Evolutionary conservation across 2,797 vertebrate species (phyloP), one percentile per base, ranked within the genome.

Genomic region (Enteromius argenteus): DNA sequence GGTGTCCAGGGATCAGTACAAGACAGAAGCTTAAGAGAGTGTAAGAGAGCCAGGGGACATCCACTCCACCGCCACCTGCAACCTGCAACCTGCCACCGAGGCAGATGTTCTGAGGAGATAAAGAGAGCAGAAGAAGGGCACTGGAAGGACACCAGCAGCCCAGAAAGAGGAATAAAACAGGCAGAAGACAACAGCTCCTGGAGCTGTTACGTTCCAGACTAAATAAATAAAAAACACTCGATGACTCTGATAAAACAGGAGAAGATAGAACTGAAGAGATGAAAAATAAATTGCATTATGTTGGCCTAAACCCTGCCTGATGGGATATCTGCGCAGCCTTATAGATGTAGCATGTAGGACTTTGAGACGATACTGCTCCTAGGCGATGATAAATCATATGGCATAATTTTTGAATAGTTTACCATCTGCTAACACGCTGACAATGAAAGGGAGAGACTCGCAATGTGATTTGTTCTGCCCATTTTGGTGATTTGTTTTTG

Each of bases 51-150:
- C 87, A 4, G 85, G 86, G 80, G 87, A 88, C 77, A 42, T 82
- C 88, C 89, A 86, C 89, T 83, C 81, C 83, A 90, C 90, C 87
- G 89, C 77, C 19, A 56, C 56, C 68, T 79, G 53, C 90, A 84
- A 87, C 90, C 90, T 94, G 93, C 94, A 84, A 87, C 90, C 90
- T 94, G 93, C 94, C 92, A 91, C 92, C 89, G 73, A 89, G 92
- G 91, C 94, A 95, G 94, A 95, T 95, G 94, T 91, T 91, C 44
- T 64, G 42, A 56, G 66, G 64, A 84, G 87, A 89, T 89, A 89
- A 87, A 69, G 39, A 76, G 60, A 86, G 77, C 11, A 53, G 67
- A 68, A 71, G 39, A 78, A 86, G 88, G 87, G 72, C 73, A 77
- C 49, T 37, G 71, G 78, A 87, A 89, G 81, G 88, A 80, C 76